phyloP scores from a whole-genome alignment of 2,888 invertebrate species.

The Perdita meconis region DNA sequence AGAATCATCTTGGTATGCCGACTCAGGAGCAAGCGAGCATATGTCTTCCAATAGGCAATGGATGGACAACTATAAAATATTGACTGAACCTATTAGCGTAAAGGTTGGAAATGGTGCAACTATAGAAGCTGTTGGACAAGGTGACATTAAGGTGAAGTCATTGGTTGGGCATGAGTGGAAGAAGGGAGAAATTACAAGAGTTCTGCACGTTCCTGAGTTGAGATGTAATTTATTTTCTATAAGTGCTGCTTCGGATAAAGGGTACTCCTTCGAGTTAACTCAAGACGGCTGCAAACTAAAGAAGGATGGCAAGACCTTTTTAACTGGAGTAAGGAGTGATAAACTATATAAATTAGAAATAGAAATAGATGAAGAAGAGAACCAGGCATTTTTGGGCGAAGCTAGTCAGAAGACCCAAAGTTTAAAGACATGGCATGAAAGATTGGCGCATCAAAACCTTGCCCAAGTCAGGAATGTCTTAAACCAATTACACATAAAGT shows the following conservation, averaged over 20 bases:
- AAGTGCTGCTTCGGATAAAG: neutral
- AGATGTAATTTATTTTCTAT: neutral
- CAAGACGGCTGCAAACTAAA: neutral
- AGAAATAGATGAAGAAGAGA: neutral
- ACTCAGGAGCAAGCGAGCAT: slow-evolving; percentile 2
- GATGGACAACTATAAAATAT: neutral
- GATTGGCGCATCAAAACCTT: neutral
- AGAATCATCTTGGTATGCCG: neutral
- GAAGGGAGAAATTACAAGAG: neutral
- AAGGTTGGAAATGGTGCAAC: slow-evolving; percentile 2
- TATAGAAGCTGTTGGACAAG: neutral
- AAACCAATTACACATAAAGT: neutral
- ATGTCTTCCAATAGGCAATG: neutral
- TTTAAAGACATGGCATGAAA: neutral
- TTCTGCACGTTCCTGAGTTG: neutral
- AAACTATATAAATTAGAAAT: neutral
- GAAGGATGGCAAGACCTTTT: neutral
- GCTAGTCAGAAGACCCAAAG: neutral
- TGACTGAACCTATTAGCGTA: neutral
- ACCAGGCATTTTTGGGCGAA: neutral
- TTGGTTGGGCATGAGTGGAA: neutral
- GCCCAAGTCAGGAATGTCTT: neutral
- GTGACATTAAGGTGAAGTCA: neutral
- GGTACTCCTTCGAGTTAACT: neutral
- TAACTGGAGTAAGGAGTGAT: neutral